Conservation (phyloP, 2,113 vertebrate genomes). For the Caracal caracal region DNA sequence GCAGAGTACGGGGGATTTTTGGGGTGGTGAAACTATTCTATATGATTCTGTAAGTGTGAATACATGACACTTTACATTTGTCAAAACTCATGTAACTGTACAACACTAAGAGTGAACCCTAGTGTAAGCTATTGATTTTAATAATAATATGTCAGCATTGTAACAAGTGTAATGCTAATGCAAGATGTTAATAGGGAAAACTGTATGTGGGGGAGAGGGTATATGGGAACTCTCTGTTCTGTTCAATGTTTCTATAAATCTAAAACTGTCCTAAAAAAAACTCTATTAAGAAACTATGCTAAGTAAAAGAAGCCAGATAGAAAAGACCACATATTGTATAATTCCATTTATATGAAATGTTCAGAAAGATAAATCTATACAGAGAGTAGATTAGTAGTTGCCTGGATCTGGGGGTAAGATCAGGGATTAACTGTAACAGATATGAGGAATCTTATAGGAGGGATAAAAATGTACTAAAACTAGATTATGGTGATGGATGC, state of each 20-base stretch:
- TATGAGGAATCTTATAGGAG: slow-evolving; percentile 1
- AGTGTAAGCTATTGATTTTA: slow-evolving; percentile 34
- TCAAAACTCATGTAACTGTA: neutral
- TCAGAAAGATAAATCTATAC: slow-evolving; percentile 29
- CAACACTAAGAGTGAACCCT: neutral
- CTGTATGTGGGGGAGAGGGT: neutral
- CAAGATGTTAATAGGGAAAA: slow-evolving; percentile 6
- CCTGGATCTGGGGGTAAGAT: neutral
- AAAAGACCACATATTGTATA: slow-evolving; percentile 7
- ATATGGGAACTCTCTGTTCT: slow-evolving; percentile 21
- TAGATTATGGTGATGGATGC: neutral
- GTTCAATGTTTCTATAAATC: slow-evolving; percentile 9
- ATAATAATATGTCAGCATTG: neutral
- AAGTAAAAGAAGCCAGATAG: slow-evolving; percentile 38
- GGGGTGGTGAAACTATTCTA: neutral
- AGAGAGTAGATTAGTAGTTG: slow-evolving; percentile 23
- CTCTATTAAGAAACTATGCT: neutral
- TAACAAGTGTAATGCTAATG: neutral
- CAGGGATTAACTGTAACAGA: neutral
- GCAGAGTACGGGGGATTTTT: neutral
- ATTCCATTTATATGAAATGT: slow-evolving; percentile 35
- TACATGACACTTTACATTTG: slow-evolving; percentile 5
- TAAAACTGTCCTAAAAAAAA: slow-evolving; percentile 13
- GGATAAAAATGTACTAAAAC: slow-evolving; percentile 22
- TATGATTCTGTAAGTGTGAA: neutral